Conservation (phyloP, 2,888 invertebrate genomes). For the Caradrina clavipalpis region DNA sequence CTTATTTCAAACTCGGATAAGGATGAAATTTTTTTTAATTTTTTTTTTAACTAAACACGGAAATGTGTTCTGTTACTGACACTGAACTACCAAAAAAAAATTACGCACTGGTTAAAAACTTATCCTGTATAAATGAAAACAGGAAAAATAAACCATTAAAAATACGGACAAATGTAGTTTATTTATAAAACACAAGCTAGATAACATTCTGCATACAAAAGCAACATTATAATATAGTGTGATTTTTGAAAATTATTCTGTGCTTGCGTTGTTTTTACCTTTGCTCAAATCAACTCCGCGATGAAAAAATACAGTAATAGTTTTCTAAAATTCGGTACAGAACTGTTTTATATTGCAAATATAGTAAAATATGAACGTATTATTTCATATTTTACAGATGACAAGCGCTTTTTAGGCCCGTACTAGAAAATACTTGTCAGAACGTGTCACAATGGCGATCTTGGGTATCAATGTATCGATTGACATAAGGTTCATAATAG, state of each 20-base stretch:
- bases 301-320: background rate
- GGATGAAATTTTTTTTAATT: too few species aligned
- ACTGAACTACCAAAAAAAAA: too few species aligned
- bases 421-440: background rate
- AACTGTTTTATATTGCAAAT: background rate
- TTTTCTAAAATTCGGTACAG: background rate
- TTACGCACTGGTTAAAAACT: too few species aligned
- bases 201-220: slow-evolving; percentile 53
- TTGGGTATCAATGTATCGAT: too few species aligned
- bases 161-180: slow-evolving; percentile 52
- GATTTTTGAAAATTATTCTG: slow-evolving; percentile 9
- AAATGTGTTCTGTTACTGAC: too few species aligned
- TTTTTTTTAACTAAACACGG: too few species aligned
- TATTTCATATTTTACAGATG: background rate
- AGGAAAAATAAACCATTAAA: too few species aligned
- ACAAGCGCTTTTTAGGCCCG: slow-evolving; percentile 15
- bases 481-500: too few species aligned
- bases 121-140: too few species aligned
- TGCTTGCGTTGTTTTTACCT: background rate
- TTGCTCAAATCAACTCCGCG: slow-evolving; percentile 14
- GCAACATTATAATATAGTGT: slow-evolving; percentile 32
- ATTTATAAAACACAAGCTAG: slow-evolving; percentile 51
- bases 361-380: slow-evolving; percentile 6
- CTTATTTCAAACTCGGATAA: too few species aligned
- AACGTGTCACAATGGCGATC: too few species aligned